Base-by-base conservation (phyloP, 2,888 invertebrate species). In the Mythimna vitellina region DNA sequence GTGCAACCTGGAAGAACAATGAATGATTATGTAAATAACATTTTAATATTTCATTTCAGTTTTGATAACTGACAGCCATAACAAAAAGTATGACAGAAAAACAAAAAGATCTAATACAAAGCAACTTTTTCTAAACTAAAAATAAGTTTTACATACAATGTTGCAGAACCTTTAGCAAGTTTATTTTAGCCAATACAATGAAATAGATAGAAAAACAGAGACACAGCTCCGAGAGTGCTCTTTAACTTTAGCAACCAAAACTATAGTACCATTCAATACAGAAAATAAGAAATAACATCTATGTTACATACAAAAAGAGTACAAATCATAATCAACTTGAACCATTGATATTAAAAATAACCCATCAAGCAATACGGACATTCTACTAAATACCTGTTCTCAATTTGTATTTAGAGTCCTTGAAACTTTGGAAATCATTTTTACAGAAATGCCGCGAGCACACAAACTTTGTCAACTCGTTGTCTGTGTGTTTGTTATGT, bases 401-500 rank as follows among this genome's bases (percentile, higher is more conserved):
- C 65, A 98, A 93, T 90, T 97, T 94, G 90, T 97, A 98, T 94
- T 97, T 98, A 77, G 97, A 97, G 74, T 97, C 97, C 92, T 97
- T 97, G 86, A 97, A 97, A 81, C 96, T 96, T 92, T 97, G 97
- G 93, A 98, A 98, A 93, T 98, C 98, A 42, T 96, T 97, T 85
- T 97, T 97, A 85, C 97, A 96, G 91, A 98, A 98, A 92, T 98
- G 98, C 76, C 97, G 96, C 20, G 98, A 98, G 89, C 98, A 98
- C 49, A 98, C 97, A 90, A 97, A 97, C 63, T 96, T 96, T 73
- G 96, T 96, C 89, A 95, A 95, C 35, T 96, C 96, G 83, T 96
- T 96, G 57, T 96, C 96, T 83, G 96, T 96, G 54, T 92, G 87
- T 63, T 95, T 95, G 64, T 97, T 96, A 49, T 96, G 97, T 86